Base-by-base conservation (phyloP, 2,888 invertebrate species). In the Laspeyria flexula region DNA sequence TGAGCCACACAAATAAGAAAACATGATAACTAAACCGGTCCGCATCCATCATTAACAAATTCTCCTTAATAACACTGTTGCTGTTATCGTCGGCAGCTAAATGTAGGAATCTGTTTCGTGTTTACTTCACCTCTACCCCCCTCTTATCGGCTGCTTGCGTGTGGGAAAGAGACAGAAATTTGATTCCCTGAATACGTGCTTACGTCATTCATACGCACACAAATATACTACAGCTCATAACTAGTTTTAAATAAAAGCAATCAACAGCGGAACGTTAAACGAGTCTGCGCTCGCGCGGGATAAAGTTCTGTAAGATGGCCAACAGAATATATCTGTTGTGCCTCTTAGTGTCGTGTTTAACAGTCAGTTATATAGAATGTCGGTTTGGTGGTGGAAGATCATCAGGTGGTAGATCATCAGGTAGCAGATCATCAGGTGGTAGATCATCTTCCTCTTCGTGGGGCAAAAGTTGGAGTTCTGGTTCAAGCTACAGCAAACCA, bases 321-420 rank as follows among this genome's bases (percentile, higher is more conserved):
- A 84, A 74, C 77, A 86, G 77, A 68, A 68, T 55, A 64, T 42
- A 80, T 64, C 67, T 88, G 78, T 80, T 86, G 76, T 81, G 83
- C 70, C 76, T 88, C 11, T 73, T 86, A 46, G 58, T 87, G 53
- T 64, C 75, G 52, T 75, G 76, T 71, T 47, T 79, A 29, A 67
- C 74, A 41, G 65, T 77, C 27, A 73, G 75, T 60, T 67, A 75
- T 40, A 71, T 75, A 44, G 76, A 83, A 65, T 77, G 83, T 64
- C 46, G 67, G 34, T n/a, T n/a, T n/a, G 62, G 77, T 34, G 58
- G 63, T 23, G 55, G 76, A 47, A 52, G 77, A 35, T 73, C 2
- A 2, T 21, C 21, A 21, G 3, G 5, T 9, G 54, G 77, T 1
- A 51, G 73, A 0, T 40, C 77, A 3, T 48, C 75, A 2, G 39